Base-by-base conservation (phyloP, 1,140 invertebrate species). In the Penaeus indicus region DNA sequence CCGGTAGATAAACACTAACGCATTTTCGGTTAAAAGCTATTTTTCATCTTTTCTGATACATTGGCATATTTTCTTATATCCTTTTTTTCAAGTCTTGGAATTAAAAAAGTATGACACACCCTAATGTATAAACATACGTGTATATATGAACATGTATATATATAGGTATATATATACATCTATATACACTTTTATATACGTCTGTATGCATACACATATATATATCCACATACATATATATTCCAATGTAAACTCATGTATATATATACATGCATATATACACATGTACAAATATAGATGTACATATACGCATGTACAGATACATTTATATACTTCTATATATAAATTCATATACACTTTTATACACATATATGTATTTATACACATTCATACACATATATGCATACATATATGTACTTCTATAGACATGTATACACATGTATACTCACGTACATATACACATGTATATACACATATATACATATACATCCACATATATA, bases 381-480 rank as follows among this genome's bases (percentile, higher is more conserved):
- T n/a, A 64, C 63, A 64, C 63, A 64, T n/a, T 18, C 63, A 64
- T n/a, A 64, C 63, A 64, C 63, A 64, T n/a, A 64, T n/a, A 64
- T n/a, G n/a, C 63, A 64, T n/a, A 64, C 63, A n/a, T 64, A 64
- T 64, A 64, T 64, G 63, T 64, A 64, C n/a, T 18, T 64, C 16
- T 64, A 64, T 64, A 64, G 16, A n/a, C n/a, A 64, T 64, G n/a
- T 64, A n/a, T 64, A 64, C n/a, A 64, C n/a, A n/a, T 64, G n/a
- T 64, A 64, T 64, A n/a, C n/a, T 18, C n/a, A 64, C n/a, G 63
- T 64, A 64, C n/a, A 64, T 64, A n/a, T 64, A 64, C n/a, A 64
- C n/a, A n/a, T 64, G n/a, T 64, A 64, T 64, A n/a, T 64, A 64
- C n/a, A 64, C n/a, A n/a, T 64, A 64, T 64, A 64, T 64, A n/a